Base-by-base conservation (phyloP, 2,113 vertebrate genomes). In the Nibea albiflora region DNA sequence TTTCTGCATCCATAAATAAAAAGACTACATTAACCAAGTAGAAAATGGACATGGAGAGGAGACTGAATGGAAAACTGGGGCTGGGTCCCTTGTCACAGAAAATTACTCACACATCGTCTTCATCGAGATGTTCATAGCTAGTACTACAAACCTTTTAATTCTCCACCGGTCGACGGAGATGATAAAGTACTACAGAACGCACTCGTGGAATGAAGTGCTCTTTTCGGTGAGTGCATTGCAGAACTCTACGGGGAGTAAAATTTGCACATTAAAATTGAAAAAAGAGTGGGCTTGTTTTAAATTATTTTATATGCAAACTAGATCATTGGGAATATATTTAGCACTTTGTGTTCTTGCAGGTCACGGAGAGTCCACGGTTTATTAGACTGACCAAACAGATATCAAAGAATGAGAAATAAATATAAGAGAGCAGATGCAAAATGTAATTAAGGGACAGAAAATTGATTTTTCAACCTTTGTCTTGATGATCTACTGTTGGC, bases 371-470 rank as follows among this genome's bases (percentile, higher is more conserved):
- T 67, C 75, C 61, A 66, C 63, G 75, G 71, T 83, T 88, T 90
- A 92, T 88, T 92, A 87, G 89, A 86, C 86, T 90, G 83, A 63
- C 78, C 80, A 93, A 92, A 92, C 77, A 92, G 82, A 89, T 76
- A 83, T 61, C 72, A 90, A 90, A 89, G 16, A 65, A 74, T 14
- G 69, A 74, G 80, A 73, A 87, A 69, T 73, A 83, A 85, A 85
- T 85, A 81, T 67, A 76, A 52, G 60, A 73, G 76, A 84, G n/a
- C 39, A 44, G 71, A 77, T 68, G 53, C 24, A 56, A 80, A 93
- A 88, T 79, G 60, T 83, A 93, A 92, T 93, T 90, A 91, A 82
- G 78, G 64, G 61, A 78, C 49, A 81, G 83, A 88, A 86, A 88
- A 90, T 87, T 66, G 83, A 91, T 91, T 92, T 88, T 89, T 80